Percentiles rank a stretch among this genome's conserved stretches.
These are phyloP conservation scores for Noctilio leporinus DNA, from an alignment of 2,113 vertebrate genomes.

Conservation along the genomic window DNA sequence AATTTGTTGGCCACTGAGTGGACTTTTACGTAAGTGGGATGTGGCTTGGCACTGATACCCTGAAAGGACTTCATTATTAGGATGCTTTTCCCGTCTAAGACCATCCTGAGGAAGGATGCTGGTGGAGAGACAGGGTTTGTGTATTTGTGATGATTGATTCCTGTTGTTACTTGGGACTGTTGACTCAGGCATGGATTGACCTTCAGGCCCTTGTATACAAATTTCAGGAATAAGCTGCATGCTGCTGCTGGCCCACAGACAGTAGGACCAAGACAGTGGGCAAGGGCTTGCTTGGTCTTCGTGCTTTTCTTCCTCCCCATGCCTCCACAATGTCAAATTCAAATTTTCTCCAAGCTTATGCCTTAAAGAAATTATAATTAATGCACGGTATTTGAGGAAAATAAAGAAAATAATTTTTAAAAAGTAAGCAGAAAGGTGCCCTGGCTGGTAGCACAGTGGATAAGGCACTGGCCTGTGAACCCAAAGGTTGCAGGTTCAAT, in stretches of 20 bases:
- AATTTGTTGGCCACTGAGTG: not conserved
- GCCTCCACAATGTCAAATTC: not conserved
- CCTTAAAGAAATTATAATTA: constrained; percentile 12
- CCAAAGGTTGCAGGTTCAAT: too few species aligned
- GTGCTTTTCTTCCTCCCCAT: not conserved
- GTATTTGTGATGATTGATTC: not conserved
- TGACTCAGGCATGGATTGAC: not conserved
- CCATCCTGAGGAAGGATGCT: not conserved
- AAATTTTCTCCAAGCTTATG: not conserved
- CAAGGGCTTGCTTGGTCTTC: not conserved
- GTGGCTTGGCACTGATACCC: not conserved
- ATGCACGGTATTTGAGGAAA: constrained; percentile 4
- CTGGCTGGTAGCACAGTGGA: too few species aligned
- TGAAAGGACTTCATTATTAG: not conserved
- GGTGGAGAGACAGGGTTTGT: not conserved
- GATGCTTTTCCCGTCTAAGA: not conserved
- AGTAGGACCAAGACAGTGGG: not conserved
- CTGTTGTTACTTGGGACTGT: not conserved
- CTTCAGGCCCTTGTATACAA: not conserved
- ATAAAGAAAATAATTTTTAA: not conserved
- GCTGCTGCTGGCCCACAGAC: not conserved
- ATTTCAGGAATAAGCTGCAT: not conserved
- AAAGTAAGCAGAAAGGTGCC: constrained; percentile 13
- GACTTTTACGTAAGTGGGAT: not conserved
- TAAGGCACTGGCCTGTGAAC: too few species aligned